These are phyloP conservation scores for Hoplostethus atlanticus DNA, from an alignment of 2,797 vertebrate genomes.

Conservation along the genomic window DNA sequence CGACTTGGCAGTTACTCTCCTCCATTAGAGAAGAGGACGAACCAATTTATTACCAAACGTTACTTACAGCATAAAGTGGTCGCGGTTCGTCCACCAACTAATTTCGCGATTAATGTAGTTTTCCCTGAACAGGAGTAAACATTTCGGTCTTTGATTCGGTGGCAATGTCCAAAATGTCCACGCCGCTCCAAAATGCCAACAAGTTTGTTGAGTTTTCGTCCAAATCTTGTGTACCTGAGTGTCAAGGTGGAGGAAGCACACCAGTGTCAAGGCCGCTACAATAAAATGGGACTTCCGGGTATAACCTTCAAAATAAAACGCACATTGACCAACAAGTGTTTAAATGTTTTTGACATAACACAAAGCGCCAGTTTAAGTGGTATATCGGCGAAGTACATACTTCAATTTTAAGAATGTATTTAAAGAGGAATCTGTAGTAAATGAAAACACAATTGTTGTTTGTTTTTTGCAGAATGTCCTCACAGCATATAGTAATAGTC, in stretches of 20 bases:
- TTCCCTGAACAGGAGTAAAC: neutral
- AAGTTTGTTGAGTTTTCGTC: slow-evolving; percentile 37
- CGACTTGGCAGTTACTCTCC: slow-evolving; percentile 62
- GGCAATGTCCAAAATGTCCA: fast-evolving
- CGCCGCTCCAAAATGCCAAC: neutral
- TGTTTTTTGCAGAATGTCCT: no score
- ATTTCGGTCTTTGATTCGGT: slow-evolving; percentile 32
- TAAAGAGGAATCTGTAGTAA: no score
- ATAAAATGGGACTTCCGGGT: slow-evolving; percentile 47
- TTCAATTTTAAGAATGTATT: no score
- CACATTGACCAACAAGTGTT: no score
- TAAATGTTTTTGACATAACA: no score
- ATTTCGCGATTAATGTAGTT: neutral
- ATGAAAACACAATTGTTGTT: no score
- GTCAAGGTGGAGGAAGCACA: slow-evolving; percentile 66
- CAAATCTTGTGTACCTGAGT: slow-evolving; percentile 66
- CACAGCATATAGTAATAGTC: no score
- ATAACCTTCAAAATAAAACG: slow-evolving; percentile 37
- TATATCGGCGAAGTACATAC: no score
- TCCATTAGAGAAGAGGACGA: slow-evolving; percentile 68
- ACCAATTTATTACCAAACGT: slow-evolving; percentile 37
- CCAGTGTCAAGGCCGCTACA: slow-evolving; percentile 42
- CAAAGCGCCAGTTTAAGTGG: no score
- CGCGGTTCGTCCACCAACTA: slow-evolving; percentile 26
- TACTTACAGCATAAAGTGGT: slow-evolving; percentile 49